These are phyloP conservation scores for Drosophila seguyi DNA, from an alignment of 1,140 invertebrate species.

Conservation along the genomic window DNA sequence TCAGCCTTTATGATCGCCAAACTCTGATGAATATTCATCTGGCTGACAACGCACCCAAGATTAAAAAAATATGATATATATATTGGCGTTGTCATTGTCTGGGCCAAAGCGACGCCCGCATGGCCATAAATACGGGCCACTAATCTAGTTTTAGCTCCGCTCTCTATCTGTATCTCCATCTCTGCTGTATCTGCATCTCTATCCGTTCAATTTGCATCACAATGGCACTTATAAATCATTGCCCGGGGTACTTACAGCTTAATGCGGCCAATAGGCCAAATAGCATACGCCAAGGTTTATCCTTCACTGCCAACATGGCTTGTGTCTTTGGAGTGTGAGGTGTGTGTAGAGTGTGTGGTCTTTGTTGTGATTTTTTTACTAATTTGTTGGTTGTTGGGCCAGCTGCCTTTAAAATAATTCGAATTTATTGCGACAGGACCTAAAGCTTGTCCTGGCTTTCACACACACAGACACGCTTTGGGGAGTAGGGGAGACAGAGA, in stretches of 20 bases:
- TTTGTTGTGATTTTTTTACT: not conserved
- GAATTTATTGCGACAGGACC: constrained; percentile 11
- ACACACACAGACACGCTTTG: constrained; percentile 10
- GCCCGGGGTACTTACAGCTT: constrained; percentile 78
- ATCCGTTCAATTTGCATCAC: constrained; percentile 67
- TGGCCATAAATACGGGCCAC: constrained; percentile 63
- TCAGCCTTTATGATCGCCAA: constrained; percentile 68
- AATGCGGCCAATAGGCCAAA: constrained; percentile 80
- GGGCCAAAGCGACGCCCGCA: constrained; percentile 48
- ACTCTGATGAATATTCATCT: constrained; percentile 75
- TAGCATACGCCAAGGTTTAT: constrained; percentile 70
- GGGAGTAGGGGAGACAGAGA: not conserved
- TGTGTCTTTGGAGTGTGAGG: constrained; percentile 6
- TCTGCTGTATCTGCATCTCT: constrained; percentile 18
- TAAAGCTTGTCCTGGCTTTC: constrained; percentile 5
- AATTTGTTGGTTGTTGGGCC: constrained; percentile 2
- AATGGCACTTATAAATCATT: constrained; percentile 71
- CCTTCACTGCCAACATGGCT: constrained; percentile 70
- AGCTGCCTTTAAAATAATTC: constrained; percentile 4
- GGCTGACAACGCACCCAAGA: constrained; percentile 60
- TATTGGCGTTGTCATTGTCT: constrained; percentile 58
- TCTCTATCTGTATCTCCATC: not conserved
- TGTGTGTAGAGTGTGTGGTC: constrained; percentile 10
- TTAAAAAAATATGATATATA: constrained; percentile 73
- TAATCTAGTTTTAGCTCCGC: constrained; percentile 69